Evolutionary conservation across 2,797 vertebrate genomes (phyloP), one percentile per base, ranked within the genome.

Genomic region (Lagocephalus sceleratus): DNA sequence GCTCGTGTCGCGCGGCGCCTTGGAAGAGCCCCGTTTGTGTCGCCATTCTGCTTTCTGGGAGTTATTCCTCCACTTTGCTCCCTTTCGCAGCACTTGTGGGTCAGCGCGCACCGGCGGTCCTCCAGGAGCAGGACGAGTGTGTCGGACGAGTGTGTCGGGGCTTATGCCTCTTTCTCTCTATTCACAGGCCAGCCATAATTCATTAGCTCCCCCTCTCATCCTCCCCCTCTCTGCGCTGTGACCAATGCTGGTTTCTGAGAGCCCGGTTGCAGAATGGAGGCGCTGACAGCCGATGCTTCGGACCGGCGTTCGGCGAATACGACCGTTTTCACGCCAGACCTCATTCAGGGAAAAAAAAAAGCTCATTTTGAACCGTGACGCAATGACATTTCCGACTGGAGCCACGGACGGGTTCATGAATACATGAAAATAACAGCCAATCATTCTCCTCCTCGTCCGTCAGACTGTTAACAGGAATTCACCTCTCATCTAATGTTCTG

Each of bases 41-140:
- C 29, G 3, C 29, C 7, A 11, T 10, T 11, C 29, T 29, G 29
- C 29, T 29, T 29, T 8, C 26, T 8, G 26, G 9, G 6, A 29
- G 32, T 2, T 35, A 2, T 16, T 47, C 15, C 12, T 14, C 25
- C 21, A 39, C 35, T 1, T 21, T 39, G 15, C 5, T 44, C 51
- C 32, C 11, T 57, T 57, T 63, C 35, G 49, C 72, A 59, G 45
- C 61, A 54, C 76, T 58, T 66, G 68, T 35, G 56, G 73, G 75
- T 83, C 65, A 42, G 76, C 66, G 74, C 81, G 81, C 84, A 81
- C 71, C 8, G 78, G 74, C 77, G 77, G 78, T 75, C 72, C 76
- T 71, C 83, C 73, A 9, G 57, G 71, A 71, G 65, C 68, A 66
- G 49, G 58, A 71, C 43, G 62, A 68, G 62, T 52, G 61, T 23